phyloP scores from a whole-genome alignment of 2,888 invertebrate genomes.

The Mimas tiliae region DNA sequence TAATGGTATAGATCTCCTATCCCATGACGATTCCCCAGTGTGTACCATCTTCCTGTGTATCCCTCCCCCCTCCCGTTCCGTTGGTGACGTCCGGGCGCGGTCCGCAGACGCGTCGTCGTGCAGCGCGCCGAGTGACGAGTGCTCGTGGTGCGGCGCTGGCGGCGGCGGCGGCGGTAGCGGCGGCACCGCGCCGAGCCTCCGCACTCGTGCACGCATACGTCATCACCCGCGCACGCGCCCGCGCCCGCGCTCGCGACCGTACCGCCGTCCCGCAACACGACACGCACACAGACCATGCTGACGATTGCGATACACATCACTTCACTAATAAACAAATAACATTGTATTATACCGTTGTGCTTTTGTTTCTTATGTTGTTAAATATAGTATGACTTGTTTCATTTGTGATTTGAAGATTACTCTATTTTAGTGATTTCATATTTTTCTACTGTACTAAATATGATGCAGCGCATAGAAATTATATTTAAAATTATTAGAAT shows the following conservation, averaged over 20 bases:
- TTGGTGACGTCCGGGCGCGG: conserved; percentile 27
- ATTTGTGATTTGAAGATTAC: background rate
- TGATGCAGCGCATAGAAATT: background rate
- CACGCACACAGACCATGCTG: conserved; percentile 27
- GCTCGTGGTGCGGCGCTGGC: conserved; percentile 64
- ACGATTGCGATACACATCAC: background rate
- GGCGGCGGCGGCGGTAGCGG: background rate
- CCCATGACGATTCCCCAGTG: background rate
- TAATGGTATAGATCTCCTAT: background rate
- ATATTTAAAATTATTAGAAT: too few relatives aligned
- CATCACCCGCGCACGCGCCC: conserved; percentile 36
- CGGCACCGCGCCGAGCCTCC: conserved; percentile 39
- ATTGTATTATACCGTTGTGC: background rate
- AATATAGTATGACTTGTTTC: conserved; percentile 1
- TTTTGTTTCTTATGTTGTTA: background rate
- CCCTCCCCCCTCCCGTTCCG: conserved; percentile 36
- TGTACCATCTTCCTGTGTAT: conserved; percentile 26
- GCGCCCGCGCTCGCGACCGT: conserved; percentile 36
- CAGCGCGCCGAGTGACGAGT: conserved; percentile 52
- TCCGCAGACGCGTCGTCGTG: conserved; percentile 68
- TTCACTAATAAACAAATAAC: background rate
- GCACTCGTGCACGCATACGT: conserved; percentile 42
- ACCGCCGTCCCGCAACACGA: conserved; percentile 31
- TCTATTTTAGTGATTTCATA: background rate
- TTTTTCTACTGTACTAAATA: background rate